Evolutionary conservation across 2,797 vertebrate species (phyloP).

Genomic region (Aulostomus chinensis): DNA sequence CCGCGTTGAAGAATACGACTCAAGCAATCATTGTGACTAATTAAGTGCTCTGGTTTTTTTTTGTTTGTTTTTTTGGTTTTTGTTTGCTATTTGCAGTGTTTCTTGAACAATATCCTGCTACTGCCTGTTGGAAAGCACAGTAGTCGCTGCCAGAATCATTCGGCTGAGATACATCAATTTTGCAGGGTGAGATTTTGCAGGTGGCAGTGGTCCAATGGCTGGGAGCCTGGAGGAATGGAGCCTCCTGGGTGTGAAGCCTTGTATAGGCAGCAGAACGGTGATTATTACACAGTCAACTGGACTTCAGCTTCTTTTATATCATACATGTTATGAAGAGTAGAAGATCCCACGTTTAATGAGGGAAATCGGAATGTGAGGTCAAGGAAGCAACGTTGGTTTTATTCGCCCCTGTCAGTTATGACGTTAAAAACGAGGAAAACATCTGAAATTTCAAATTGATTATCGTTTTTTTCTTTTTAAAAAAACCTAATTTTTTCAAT

Average conservation of each 20-base stretch:
- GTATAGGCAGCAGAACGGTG: constrained; percentile 44
- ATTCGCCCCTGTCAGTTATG: too few species aligned
- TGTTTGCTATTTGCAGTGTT: too few species aligned
- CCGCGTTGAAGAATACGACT: too few species aligned
- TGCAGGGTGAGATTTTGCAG: constrained; percentile 57
- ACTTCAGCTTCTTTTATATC: too few species aligned
- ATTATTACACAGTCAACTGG: constrained; percentile 32
- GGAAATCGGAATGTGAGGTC: too few species aligned
- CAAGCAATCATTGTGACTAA: constrained; percentile 55
- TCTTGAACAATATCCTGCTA: constrained; percentile 37
- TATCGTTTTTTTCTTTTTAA: too few species aligned
- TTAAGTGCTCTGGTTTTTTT: constrained; percentile 61
- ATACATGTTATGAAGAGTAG: too few species aligned
- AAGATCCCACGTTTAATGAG: too few species aligned
- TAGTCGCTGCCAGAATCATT: constrained; percentile 55
- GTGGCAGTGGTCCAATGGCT: constrained; percentile 58
- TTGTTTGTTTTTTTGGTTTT: constrained; percentile 52
- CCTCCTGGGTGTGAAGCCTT: constrained; percentile 49
- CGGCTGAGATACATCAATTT: constrained; percentile 54
- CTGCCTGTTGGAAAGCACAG: constrained; percentile 48
- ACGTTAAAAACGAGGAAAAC: too few species aligned
- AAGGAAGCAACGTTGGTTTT: too few species aligned
- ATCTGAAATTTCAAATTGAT: too few species aligned
- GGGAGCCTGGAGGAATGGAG: constrained; percentile 61
- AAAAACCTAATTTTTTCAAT: too few species aligned